Base-by-base conservation (phyloP, 2,888 invertebrate species). In the Poecilus cupreus region DNA sequence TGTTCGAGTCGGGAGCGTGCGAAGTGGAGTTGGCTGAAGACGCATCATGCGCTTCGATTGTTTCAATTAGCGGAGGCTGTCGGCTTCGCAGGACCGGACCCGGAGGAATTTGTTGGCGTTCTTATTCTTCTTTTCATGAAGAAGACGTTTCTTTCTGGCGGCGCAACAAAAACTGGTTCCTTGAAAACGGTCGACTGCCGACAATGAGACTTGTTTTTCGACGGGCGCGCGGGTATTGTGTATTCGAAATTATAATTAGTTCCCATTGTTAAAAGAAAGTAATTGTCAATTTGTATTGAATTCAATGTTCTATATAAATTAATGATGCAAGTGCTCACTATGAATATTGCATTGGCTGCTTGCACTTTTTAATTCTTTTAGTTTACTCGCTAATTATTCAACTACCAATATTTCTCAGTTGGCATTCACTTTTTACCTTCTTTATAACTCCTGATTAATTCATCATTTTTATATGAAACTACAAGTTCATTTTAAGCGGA, bases 281-380 rank as follows among this genome's bases (percentile, higher is more conserved):
- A 80, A 80, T 80, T 80, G 80, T 80, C 80, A 80, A 80, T 80
- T 80, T 80, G 80, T 80, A 80, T 80, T 80, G 79, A 79, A 79
- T 79, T 49, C 26, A 72, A 80, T 72, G 80, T 80, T 72, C 80
- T 80, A 80, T 80, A 80, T 80, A 80, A 80, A 80, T 80, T 72
- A 72, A 72, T 80, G 80, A 72, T 57, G 72, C 54, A 51, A 26
- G 79, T 64, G 57, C 70, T 70, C 70, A 39, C 54, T 37, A 80
- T 80, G 80, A 80, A 80, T 80, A 72, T 54, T 80, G 68, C 72
- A 80, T 80, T 49, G 46, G 4, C n/a, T n/a, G 1, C 24, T 11
- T 4, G 24, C 24, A 13, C 54, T 54, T 54, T 54, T 54, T 54
- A 8, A 20, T 54, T 22, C 20, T 20, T 76, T 16, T 37, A 24